These are phyloP conservation scores for Sebastolobus altivelis DNA, from an alignment of 2,797 vertebrate genomes.

Conservation along the genomic window DNA sequence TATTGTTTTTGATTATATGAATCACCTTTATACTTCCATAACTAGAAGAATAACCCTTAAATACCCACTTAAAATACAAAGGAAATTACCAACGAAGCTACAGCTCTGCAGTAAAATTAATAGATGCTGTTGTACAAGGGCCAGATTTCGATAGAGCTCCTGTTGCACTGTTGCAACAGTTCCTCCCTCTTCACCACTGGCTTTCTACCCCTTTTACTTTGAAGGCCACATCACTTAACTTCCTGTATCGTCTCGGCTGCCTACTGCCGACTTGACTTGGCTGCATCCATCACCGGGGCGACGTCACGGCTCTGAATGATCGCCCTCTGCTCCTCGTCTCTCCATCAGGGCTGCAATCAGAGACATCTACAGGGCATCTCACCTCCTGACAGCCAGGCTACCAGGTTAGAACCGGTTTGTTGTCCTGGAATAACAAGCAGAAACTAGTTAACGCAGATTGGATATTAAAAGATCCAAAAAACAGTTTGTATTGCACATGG, in stretches of 20 bases:
- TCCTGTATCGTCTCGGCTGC: constrained; percentile 1
- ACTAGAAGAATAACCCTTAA: background rate
- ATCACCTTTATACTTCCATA: background rate
- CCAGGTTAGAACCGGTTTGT: constrained; percentile 1
- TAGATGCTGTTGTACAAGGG: fast-evolving
- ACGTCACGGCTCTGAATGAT: constrained; percentile 86
- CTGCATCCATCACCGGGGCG: constrained; percentile 66
- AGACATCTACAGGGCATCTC: constrained; percentile 80
- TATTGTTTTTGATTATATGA: background rate
- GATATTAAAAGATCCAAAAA: background rate
- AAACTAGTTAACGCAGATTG: background rate
- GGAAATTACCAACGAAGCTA: background rate
- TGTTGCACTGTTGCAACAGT: background rate
- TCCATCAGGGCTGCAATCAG: constrained; percentile 68
- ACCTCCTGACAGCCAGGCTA: constrained; percentile 30
- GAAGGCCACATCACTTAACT: constrained; percentile 25
- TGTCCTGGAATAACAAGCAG: constrained; percentile 42
- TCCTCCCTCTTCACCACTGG: background rate
- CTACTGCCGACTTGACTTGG: constrained; percentile 39
- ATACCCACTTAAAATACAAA: background rate
- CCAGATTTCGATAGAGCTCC: background rate
- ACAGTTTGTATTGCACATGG: constrained; percentile 6
- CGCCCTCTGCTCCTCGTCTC: constrained; percentile 76
- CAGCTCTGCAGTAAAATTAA: background rate
- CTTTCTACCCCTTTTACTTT: constrained; percentile 31